phyloP scores from a whole-genome alignment of 2,888 invertebrate genomes.

The Drosophila fungiperda region DNA sequence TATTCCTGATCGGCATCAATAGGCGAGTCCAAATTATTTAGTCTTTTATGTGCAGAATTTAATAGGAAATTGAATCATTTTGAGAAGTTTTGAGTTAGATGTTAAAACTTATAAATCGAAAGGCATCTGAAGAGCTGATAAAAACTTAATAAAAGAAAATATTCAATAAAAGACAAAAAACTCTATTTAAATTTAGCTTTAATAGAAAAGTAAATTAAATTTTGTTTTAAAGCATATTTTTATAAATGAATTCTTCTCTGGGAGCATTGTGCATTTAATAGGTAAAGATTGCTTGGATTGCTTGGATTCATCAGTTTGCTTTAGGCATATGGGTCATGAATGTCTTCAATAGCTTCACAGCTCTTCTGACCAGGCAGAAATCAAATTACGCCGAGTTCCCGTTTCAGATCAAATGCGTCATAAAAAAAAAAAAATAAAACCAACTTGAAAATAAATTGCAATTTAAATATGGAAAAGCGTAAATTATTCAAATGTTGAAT shows the following conservation, averaged over 20 bases:
- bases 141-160: not conserved
- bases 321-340: constrained; percentile 44
- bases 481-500: constrained; percentile 53
- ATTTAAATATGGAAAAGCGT: constrained; percentile 47
- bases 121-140: not conserved
- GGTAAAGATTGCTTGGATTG: constrained; percentile 17
- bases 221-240: not conserved
- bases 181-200: not conserved
- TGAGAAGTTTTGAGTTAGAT: not conserved
- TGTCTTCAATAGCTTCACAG: constrained; percentile 16
- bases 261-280: constrained; percentile 1
- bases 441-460: constrained; percentile 35
- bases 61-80: not conserved
- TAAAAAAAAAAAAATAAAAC: constrained; percentile 34
- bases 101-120: no score
- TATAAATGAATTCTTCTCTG: constrained; percentile 19
- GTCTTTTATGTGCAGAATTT: not conserved
- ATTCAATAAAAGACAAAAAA: no score
- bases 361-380: not conserved
- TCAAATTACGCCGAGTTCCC: not conserved
- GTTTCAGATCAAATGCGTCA: constrained; percentile 42
- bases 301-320: constrained; percentile 54
- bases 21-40: not conserved
- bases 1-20: not conserved
- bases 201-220: not conserved